phyloP scores from a whole-genome alignment of 2,797 vertebrate species.

The Sebastes kiyomatsui region DNA sequence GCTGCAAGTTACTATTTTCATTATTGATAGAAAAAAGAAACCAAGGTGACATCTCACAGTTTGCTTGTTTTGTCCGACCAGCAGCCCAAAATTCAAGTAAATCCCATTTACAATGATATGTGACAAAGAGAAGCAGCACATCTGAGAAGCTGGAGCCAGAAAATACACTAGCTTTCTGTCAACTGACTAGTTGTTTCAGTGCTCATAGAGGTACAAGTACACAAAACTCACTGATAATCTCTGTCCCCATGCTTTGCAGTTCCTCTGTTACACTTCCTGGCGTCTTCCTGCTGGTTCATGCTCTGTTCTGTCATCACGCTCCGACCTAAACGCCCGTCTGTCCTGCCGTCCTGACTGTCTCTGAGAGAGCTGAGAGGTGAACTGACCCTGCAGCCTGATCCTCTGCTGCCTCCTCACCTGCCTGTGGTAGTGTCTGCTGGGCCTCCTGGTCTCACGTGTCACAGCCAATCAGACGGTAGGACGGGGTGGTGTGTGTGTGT shows the following conservation, averaged over 20 bases:
- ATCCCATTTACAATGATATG: neutral
- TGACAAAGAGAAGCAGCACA: neutral
- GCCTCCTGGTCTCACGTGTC: constrained; percentile 38
- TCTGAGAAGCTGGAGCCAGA: too few species aligned
- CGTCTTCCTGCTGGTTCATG: constrained; percentile 41
- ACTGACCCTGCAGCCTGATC: constrained; percentile 24
- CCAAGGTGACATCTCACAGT: neutral
- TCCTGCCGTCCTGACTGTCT: neutral
- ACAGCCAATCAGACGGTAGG: constrained; percentile 57
- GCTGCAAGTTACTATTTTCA: neutral
- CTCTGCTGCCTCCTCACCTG: constrained; percentile 43
- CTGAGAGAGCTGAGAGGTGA: neutral
- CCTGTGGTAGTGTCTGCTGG: constrained; percentile 36
- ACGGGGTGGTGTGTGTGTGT: neutral
- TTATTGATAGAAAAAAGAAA: neutral
- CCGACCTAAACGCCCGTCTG: neutral
- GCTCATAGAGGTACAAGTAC: neutral
- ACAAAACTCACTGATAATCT: constrained; percentile 58
- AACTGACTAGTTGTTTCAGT: neutral
- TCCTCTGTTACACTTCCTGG: constrained; percentile 35
- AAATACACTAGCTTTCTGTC: neutral
- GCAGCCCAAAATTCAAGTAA: neutral
- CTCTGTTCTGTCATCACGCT: constrained; percentile 45
- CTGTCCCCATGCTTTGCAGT: neutral
- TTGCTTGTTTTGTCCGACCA: neutral